Evolutionary conservation across 2,797 vertebrate genomes (phyloP).

Genomic region (Trachurus trachurus): DNA sequence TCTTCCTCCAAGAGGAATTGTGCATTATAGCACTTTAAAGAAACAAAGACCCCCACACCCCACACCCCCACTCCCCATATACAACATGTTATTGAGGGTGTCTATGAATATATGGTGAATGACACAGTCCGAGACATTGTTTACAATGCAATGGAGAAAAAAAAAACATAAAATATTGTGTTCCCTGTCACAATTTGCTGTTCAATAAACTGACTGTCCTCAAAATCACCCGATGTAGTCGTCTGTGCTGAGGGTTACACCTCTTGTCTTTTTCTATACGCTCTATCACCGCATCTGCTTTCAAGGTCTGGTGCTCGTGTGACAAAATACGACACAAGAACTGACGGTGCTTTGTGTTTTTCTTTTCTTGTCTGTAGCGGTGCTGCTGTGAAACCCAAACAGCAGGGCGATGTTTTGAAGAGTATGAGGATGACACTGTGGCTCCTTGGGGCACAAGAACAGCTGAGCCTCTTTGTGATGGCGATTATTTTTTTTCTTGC

Average conservation of each 20-base stretch:
- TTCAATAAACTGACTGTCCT: slow-evolving; percentile 87
- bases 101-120: slow-evolving; percentile 69
- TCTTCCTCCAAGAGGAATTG: slow-evolving; percentile 84
- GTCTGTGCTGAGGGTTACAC: slow-evolving; percentile 31
- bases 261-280: neutral
- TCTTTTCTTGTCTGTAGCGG: slow-evolving; percentile 7
- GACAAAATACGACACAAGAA: slow-evolving; percentile 36
- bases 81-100: slow-evolving; percentile 59
- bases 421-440: slow-evolving; percentile 33
- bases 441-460: slow-evolving; percentile 27
- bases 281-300: slow-evolving; percentile 15
- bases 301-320: slow-evolving; percentile 36
- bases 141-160: slow-evolving; percentile 75
- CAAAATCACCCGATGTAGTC: slow-evolving; percentile 41
- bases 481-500: slow-evolving; percentile 29
- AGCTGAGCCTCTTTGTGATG: slow-evolving; percentile 17
- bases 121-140: slow-evolving; percentile 72
- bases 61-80: slow-evolving; percentile 46
- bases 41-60: slow-evolving; percentile 35
- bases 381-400: slow-evolving; percentile 40
- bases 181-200: slow-evolving; percentile 84
- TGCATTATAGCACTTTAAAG: slow-evolving; percentile 84
- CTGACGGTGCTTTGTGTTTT: neutral
- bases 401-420: slow-evolving; percentile 34
- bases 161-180: slow-evolving; percentile 64